Base-by-base conservation (phyloP, 2,797 vertebrate species). In the Gadopsis bispinosus region DNA sequence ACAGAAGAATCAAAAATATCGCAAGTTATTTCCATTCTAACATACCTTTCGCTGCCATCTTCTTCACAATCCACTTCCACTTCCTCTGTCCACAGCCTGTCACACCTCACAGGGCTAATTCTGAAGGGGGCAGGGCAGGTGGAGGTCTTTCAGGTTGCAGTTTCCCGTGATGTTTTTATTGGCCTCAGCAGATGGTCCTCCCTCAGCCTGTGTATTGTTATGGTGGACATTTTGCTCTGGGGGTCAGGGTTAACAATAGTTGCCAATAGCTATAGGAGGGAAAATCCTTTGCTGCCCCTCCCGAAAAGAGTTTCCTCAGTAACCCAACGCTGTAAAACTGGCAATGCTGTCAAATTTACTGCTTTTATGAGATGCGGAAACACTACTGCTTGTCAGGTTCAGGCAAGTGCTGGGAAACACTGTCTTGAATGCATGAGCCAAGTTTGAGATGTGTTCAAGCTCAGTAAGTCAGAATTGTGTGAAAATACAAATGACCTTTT, bases 121-220 rank as follows among this genome's bases (percentile, higher is more conserved):
- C 64, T 83, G 71, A 62, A 83, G 79, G 86, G 86, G 84, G 84
- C 33, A 13, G 87, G 83, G 76, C 82, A 83, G 80, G 73, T 82
- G 72, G 85, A 80, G 89, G 87, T 93, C 86, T 88, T 73, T 43
- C 1, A 53, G 89, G 89, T 88, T 29, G 56, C 75, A 31, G 76
- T 93, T 87, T 89, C 88, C 87, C 19, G 75, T 90, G 83, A 92
- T 92, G 88, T 89, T 94, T 96, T 95, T 94, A 95, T 90, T 94
- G 91, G 91, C 85, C 83, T 69, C 79, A 91, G 86, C 94, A 95
- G 94, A 96, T 95, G 94, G 93, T 26, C 89, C 90, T 88, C 85
- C 90, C 90, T 89, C 83, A 85, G 82, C 77, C 87, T 75, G 67
- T 77, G 86, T 75, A 88, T 92, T 94, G 89, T 93, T 82, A 83